Evolutionary conservation across 2,113 vertebrate species (phyloP), one percentile per base, ranked within the genome.

Genomic region (Poicephalus meyeri): DNA sequence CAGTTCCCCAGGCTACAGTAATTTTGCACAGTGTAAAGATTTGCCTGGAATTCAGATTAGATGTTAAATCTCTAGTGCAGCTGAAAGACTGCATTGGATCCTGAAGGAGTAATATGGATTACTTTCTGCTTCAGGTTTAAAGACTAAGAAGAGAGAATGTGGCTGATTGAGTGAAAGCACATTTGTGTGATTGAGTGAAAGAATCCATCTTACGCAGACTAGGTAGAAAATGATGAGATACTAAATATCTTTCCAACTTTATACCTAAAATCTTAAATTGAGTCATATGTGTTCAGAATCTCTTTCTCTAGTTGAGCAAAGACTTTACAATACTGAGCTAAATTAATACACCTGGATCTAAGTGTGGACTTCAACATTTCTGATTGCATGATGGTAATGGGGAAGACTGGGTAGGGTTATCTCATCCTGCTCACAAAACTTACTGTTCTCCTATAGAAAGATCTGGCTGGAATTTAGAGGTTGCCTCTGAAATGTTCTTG

Each of bases 401-500:
- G 44, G 63, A 18, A 85, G 78, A 33, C 55, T 88, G 73, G 39
- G 11, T 41, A 65, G 73, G n/a, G 18, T 37, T 14, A 42, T 49
- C 41, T 79, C 23, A 61, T 46, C 49, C 26, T 69, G 47, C 69
- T 94, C 4, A 6, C 68, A 58, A 80, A 91, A 53, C 6, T 5
- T n/a, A 2, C 37, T 91, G 50, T 41, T 63, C 25, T 86, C 53
- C 49, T 63, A 0, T 49, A n/a, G 66, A 94, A 60, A 70, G 55
- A n/a, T 19, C 31, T 83, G 69, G 5, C n/a, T 93, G 95, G 50
- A 71, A 60, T 86, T 63, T 47, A 95, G 85, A 84, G 35, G 28
- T 60, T 91, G 13, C 56, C 39, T 85, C 90, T 78, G 72, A 90
- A 92, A 88, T 80, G 61, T 71, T 83, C 68, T 93, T 95, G 82